Conservation (phyloP, 2,797 vertebrate genomes). For the Urosaurus nigricauda region DNA sequence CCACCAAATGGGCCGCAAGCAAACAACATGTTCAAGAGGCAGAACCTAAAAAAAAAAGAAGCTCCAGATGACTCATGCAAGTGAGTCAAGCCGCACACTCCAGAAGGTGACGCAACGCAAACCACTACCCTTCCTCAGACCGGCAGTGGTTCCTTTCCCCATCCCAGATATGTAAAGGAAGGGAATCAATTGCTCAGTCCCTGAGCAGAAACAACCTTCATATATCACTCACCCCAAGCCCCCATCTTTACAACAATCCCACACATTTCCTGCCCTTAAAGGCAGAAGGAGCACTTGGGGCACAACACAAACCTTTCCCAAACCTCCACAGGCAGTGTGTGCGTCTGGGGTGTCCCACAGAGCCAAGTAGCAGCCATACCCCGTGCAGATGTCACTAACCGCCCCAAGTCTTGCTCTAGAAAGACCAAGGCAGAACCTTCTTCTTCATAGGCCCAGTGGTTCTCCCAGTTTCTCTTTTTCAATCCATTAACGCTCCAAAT, state of each 20-base stretch:
- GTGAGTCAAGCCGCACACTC: background rate
- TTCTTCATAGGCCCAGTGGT: background rate
- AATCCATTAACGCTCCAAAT: background rate
- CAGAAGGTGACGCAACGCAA: background rate
- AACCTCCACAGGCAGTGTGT: no score
- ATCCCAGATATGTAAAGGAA: background rate
- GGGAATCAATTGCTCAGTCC: no score
- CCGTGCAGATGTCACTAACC: no score
- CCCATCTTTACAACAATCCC: background rate
- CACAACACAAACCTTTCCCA: no score
- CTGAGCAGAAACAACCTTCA: background rate
- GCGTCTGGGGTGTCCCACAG: no score
- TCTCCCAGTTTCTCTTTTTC: background rate
- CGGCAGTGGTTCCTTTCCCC: no score
- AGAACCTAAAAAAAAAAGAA: background rate
- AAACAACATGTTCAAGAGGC: background rate
- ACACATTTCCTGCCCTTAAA: no score
- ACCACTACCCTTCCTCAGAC: background rate
- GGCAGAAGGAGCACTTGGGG: no score
- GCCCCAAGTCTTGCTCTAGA: background rate
- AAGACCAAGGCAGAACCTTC: background rate
- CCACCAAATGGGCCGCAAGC: background rate
- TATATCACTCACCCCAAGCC: background rate
- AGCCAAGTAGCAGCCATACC: no score
- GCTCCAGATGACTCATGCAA: background rate